Evolutionary conservation across 2,888 invertebrate genomes (phyloP), one percentile per base, ranked within the genome.

Genomic region (Amphimallon solstitiale): DNA sequence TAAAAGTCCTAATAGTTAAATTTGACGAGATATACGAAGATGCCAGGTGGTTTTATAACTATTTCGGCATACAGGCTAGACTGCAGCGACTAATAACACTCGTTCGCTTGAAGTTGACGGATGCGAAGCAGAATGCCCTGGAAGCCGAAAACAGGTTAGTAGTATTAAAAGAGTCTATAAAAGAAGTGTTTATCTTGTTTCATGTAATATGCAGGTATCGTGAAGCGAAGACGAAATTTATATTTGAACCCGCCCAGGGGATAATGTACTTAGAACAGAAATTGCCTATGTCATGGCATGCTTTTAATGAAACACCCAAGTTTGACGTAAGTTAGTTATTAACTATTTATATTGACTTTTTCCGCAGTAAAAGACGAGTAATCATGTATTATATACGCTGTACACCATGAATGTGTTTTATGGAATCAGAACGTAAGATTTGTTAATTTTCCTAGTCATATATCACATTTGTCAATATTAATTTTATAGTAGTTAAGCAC

Each of bases 231-330:
- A 95, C 94, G 0, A 92, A 92, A 81, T 95, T 95, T 79, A 86
- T 93, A 61, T 94, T 94, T 81, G 92, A 93, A 78, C 92, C 94
- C 0, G 88, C 90, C 54, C 86, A 86, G 19, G 95, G 95, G 2
- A 83, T 91, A 52, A 88, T 95, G 73, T 86, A 91, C 52, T 83
- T 94, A 49, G 94, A 94, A 75, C 94, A 95, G 76, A 95, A 95
- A 76, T 83, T 95, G 43, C 95, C 95, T 0, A 92, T 95, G 88
- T 92, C 94, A 0, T 94, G 94, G 94, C 93, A 94, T 80, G 91
- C 94, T 0, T 95, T 95, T 79, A 94, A 94, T 80, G 89, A 92
- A 72, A 92, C 93, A 0, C 94, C 94, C 0, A 91, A 90, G 77
- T 93, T 93, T 77, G 85, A 86, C 76, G 86, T 86, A 80, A 76